Evolutionary conservation across 2,888 invertebrate genomes (phyloP), one percentile per base, ranked within the genome.

Genomic region (Idaea dimidiata): DNA sequence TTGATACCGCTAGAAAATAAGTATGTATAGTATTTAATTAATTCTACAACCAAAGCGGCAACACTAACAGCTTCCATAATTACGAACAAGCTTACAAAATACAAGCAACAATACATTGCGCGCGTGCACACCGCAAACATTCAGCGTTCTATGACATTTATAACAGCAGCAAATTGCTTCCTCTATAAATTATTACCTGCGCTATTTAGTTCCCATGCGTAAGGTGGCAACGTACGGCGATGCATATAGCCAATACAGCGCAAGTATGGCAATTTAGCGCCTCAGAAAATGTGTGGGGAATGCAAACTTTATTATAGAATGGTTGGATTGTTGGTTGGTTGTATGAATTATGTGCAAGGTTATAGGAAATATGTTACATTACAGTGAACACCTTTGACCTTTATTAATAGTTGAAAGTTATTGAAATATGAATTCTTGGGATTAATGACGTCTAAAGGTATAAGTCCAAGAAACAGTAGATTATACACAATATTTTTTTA

Each of bases 141-240:
- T 56, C 18, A 17, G 54, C 56, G 6, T 65, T 64, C 60, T 56
- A 59, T 65, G 60, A 62, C 65, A 62, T 71, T 70, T 74, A 77
- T 72, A 73, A 62, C 70, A 75, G 75, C 80, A 84, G 78, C 81
- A 56, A 72, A 86, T 84, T 86, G 81, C 83, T 82, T 78, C 79
- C 78, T 73, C 81, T 68, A 82, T 83, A 82, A 86, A 87, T 87
- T 82, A 84, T 79, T 72, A 65, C 62, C 64, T 70, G 65, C 64
- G 74, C 73, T 76, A 79, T 75, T 77, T 63, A 71, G 73, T 79
- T 78, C 78, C 79, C 80, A 83, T 70, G 74, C 70, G 64, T 67
- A 62, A 57, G 43, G 33, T 57, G 57, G 56, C 14, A 17, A 56
- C 8, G 62, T 61, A 53, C n/a, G 14, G 53, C 53, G 8, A 14